These are phyloP conservation scores for Crocallis elinguaria DNA, from an alignment of 2,888 invertebrate species.

Conservation along the genomic window DNA sequence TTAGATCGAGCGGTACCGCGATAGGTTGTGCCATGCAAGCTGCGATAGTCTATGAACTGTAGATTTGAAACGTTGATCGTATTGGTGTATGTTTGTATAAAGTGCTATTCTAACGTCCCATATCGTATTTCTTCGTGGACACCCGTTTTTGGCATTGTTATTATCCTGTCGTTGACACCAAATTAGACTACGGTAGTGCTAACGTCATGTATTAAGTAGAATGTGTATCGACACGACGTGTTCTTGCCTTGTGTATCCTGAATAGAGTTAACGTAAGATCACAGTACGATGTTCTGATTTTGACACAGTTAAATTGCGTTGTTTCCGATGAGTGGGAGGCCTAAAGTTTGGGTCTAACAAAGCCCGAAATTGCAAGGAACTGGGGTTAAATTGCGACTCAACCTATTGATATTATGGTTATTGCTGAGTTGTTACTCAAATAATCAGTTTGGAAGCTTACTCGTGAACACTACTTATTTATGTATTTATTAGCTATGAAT, in stretches of 20 bases:
- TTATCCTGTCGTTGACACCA: slow-evolving; percentile 45
- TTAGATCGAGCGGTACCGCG: too few species aligned
- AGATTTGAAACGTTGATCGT: background rate
- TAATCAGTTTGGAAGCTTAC: too few species aligned
- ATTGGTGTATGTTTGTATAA: slow-evolving; percentile 24
- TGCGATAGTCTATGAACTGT: background rate
- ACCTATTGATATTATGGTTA: too few species aligned
- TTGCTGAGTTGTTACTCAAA: too few species aligned
- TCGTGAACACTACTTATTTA: too few species aligned
- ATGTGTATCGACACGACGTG: slow-evolving; percentile 37
- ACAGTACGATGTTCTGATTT: slow-evolving; percentile 15
- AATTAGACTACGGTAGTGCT: slow-evolving; percentile 44
- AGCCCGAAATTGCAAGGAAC: background rate
- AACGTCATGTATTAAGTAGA: slow-evolving; percentile 41
- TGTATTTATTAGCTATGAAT: too few species aligned
- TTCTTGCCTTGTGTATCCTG: slow-evolving; percentile 42
- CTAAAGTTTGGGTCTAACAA: background rate
- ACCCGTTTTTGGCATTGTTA: slow-evolving; percentile 55
- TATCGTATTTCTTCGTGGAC: slow-evolving; percentile 43
- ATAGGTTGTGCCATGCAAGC: slow-evolving; percentile 2
- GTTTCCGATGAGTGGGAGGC: background rate
- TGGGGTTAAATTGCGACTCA: background rate
- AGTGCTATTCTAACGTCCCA: slow-evolving; percentile 41
- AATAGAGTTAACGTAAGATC: slow-evolving; percentile 25
- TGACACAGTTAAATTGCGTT: background rate